Base-by-base conservation (phyloP, 2,888 invertebrate species). In the Acronicta alni region DNA sequence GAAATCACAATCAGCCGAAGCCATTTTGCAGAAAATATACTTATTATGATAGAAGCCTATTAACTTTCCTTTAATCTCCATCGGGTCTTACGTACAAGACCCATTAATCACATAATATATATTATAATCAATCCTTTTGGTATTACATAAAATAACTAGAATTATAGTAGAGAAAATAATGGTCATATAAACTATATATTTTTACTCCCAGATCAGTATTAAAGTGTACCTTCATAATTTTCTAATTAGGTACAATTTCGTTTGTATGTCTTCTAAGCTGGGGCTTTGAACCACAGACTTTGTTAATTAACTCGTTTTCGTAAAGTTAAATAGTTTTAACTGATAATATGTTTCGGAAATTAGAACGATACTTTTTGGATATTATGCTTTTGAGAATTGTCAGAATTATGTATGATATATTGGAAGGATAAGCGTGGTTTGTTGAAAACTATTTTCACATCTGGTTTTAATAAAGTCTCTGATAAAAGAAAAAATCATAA, bases 291-390 rank as follows among this genome's bases (percentile, higher is more conserved):
- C 43, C 30, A 9, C 44, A 52, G 57, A 67, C 52, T 57, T 65
- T 61, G 56, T 68, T 76, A 67, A 76, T 76, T 73, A 72, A 67
- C 37, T 38, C 37, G 41, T 51, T 61, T 46, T 47, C 4, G 18
- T 18, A 30, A 57, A 59, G 57, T 68, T 62, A 38, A 51, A 57
- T 59, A 55, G 56, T 58, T 56, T 46, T 14, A 45, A 37, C 39
- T 17, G 4, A n/a, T 37, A n/a, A n/a, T 41, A 45, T 42, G 30
- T 38, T 10, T 41, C 32, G 1, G 14, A n/a, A 16, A 39, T 38
- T 59, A 43, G 18, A 9, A 35, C 9, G 16, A 17, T 3, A 16
- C 2, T 30, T 23, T 61, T 68, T 48, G 9, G 30, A 10, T 30
- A 35, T n/a, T 14, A 44, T 3, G 23, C n/a, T 10, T 57, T 42